Base-by-base conservation (phyloP, 2,113 vertebrate species). In the Plecturocebus donacophilus region DNA sequence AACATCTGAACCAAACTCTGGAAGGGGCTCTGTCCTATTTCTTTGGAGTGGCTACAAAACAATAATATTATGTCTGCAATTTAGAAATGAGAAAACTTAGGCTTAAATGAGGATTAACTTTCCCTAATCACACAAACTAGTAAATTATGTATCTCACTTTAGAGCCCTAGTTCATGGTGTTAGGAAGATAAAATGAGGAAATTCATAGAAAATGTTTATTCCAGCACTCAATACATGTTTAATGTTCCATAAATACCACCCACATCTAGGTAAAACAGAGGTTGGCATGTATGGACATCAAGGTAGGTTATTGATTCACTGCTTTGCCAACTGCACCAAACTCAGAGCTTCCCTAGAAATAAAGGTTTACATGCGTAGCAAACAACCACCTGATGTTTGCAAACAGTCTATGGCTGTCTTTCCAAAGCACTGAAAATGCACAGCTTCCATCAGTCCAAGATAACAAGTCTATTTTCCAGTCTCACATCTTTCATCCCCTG, bases 381-480 rank as follows among this genome's bases (percentile, higher is more conserved):
- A n/a, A 73, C 45, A 90, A 42, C 35, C 66, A 75, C 38, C 76
- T 77, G 35, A 79, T 47, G 86, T n/a, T 90, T 91, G 38, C 38
- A 88, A 92, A 64, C 32, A 75, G 3, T 19, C 32, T 8, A 0
- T 5, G 0, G 47, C 38, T 90, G 35, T 91, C 58, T 64, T 79
- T 45, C 47, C 61, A 79, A 54, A 54, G n/a, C 38, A 42, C 47
- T 42, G 61, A 85, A 92, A 91, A 85, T 25, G 73, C 21, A 56
- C 19, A 77, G 42, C 56, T 96, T 83, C 66, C 27, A 52, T 79
- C 61, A 93, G 79, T n/a, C n/a, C 23, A 19, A 91, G 83, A 49
- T 56, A 71, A 88, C 35, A 86, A 93, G 75, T 83, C 97, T 87
- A 71, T 75, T 97, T 94, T 96, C 66, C 4, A 87, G 66, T 88